phyloP scores from a whole-genome alignment of 2,113 vertebrate species.

The Lepus europaeus region DNA sequence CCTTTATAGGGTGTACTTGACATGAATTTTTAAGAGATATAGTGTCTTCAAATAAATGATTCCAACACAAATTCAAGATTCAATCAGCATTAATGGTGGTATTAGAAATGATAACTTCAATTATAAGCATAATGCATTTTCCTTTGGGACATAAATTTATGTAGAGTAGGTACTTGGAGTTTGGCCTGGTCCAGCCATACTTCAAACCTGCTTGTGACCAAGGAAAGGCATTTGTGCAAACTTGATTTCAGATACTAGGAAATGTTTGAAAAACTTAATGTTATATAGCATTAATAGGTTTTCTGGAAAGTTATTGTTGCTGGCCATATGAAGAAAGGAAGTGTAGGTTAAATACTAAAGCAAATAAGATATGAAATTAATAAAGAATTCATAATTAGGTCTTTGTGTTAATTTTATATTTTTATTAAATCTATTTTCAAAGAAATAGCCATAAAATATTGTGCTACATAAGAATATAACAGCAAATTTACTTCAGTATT shows the following conservation, averaged over 20 bases:
- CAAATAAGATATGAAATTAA: conserved; percentile 10
- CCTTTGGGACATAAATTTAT: conserved; percentile 82
- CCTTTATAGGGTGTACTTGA: conserved; percentile 76
- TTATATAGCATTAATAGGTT: conserved; percentile 26
- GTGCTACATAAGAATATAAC: conserved; percentile 13
- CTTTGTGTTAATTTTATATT: background rate
- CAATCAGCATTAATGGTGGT: conserved; percentile 83
- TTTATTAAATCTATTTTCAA: conserved; percentile 17
- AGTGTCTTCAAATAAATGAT: conserved; percentile 79
- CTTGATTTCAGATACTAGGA: conserved; percentile 66
- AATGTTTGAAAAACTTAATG: conserved; percentile 52
- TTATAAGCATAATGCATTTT: conserved; percentile 80
- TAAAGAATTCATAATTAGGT: background rate
- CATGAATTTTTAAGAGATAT: conserved; percentile 81
- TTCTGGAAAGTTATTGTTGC: conserved; percentile 56
- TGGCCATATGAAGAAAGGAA: conserved; percentile 14
- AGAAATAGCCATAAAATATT: conserved; percentile 51
- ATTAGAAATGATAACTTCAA: conserved; percentile 82
- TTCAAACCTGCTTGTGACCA: conserved; percentile 68
- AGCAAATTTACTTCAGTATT: conserved; percentile 18
- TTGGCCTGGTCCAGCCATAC: conserved; percentile 71
- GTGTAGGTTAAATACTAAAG: conserved; percentile 56
- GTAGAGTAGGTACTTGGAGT: conserved; percentile 78
- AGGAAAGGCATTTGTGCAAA: conserved; percentile 61
- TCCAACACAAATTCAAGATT: conserved; percentile 82